Evolutionary conservation across 2,888 invertebrate species (phyloP), one percentile per base, ranked within the genome.

Genomic region (Drosophila nigritarsus): DNA sequence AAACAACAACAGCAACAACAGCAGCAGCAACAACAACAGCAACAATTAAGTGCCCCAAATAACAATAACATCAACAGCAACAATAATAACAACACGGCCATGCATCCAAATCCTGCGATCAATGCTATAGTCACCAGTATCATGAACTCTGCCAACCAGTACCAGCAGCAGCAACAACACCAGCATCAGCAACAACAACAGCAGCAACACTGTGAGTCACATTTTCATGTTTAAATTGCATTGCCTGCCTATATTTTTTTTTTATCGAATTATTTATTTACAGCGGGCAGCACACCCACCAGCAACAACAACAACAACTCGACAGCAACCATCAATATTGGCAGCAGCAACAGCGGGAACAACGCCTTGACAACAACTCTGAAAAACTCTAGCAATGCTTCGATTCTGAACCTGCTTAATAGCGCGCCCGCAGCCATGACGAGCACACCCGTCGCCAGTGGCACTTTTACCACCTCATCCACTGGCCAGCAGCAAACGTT

Each of bases 81-180:
- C 53, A 76, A 69, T 48, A 83, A 74, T 40, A 82, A 75, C 58
- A 83, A 80, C 34, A 84, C 90, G 69, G 83, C 92, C 65, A 86
- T 92, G 75, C 90, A 93, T 83, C 87, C 92, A 30, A 94, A 95
- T 81, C 92, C 93, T 38, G 96, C 96, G 66, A 96, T 97, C 83
- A 96, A 95, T 91, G 97, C 97, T 58, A 94, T 97, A 82, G 96
- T 96, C 73, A 96, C 96, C 75, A 96, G 96, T 91, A 95, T 97
- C 45, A 96, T 96, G 96, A 96, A 97, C 91, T 96, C 96, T 11
- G 96, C 96, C 49, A 96, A 97, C 92, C 96, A 97, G 91, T 96
- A 96, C 92, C 96, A 96, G 91, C 95, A 95, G 80, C 92, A 92
- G 32, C 92, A 92, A 48, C 92, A 93, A 76, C 92, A 85, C 13